Conservation (phyloP, 1,140 invertebrate species). For the Neodiprion lecontei region DNA sequence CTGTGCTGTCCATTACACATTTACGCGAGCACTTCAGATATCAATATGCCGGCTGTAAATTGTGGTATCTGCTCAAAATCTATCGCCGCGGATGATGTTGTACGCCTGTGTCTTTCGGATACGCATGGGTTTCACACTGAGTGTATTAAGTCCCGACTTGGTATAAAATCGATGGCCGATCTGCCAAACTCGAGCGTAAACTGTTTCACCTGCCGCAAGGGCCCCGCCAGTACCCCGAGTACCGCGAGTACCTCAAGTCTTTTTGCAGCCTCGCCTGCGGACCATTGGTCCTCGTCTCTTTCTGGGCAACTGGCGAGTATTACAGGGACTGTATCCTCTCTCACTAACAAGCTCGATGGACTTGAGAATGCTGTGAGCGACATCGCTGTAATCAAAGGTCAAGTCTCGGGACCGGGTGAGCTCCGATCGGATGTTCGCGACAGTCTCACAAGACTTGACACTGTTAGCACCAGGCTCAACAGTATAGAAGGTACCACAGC, state of each 20-base stretch:
- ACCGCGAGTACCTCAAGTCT: no score
- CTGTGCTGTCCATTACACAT: no score
- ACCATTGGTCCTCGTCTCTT: background rate
- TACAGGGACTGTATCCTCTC: background rate
- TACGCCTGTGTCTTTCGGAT: background rate
- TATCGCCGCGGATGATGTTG: constrained; percentile 10
- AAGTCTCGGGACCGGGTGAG: background rate
- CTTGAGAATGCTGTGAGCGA: background rate
- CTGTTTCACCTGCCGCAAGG: background rate
- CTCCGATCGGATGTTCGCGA: background rate
- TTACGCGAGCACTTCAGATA: no score
- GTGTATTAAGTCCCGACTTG: constrained; percentile 6
- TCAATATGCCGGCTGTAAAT: background rate
- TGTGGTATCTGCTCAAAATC: background rate
- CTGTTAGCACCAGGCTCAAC: background rate
- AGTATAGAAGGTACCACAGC: background rate
- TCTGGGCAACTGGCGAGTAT: background rate
- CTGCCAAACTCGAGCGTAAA: background rate
- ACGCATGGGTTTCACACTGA: constrained; percentile 6
- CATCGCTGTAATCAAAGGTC: constrained; percentile 2
- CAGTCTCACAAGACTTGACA: background rate
- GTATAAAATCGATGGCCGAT: background rate
- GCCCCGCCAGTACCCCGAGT: background rate
- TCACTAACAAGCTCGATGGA: constrained; percentile 2
- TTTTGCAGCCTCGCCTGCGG: no score